phyloP scores from a whole-genome alignment of 2,113 vertebrate species.

The Chitala chitala region DNA sequence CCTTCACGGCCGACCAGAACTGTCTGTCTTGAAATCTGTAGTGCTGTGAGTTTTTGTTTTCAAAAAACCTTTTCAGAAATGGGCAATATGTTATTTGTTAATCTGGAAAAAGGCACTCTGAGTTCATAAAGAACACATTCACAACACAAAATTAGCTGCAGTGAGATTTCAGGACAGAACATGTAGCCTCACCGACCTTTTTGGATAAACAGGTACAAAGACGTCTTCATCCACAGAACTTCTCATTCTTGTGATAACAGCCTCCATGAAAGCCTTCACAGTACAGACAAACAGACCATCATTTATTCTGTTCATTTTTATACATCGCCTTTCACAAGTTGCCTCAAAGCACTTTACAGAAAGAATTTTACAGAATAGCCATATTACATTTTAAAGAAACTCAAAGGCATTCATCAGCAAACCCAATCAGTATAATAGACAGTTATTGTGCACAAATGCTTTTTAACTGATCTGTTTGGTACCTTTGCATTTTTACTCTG shows the following conservation, averaged over 20 bases:
- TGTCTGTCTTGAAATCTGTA: constrained; percentile 74
- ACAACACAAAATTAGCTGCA: no score
- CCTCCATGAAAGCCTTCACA: constrained; percentile 67
- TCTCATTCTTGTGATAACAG: constrained; percentile 65
- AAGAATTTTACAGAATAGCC: not conserved
- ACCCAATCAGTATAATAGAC: not conserved
- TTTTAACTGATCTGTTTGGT: not conserved
- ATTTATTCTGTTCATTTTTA: no score
- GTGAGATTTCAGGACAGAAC: not conserved
- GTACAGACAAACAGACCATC: constrained; percentile 24
- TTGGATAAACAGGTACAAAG: constrained; percentile 82
- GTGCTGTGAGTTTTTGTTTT: constrained; percentile 65
- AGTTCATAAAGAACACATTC: no score
- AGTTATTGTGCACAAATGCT: not conserved
- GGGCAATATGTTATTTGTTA: no score
- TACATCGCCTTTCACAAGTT: no score
- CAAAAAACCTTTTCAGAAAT: constrained; percentile 50
- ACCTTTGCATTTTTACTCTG: constrained; percentile 74
- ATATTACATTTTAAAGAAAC: not conserved
- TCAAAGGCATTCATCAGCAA: no score
- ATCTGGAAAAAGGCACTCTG: no score
- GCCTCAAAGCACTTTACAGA: not conserved
- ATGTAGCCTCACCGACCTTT: constrained; percentile 47
- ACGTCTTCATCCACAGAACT: constrained; percentile 82
- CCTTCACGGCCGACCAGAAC: constrained; percentile 84